Evolutionary conservation across 2,797 vertebrate genomes (phyloP), one percentile per base, ranked within the genome.

Genomic region (Pteropus rufus): DNA sequence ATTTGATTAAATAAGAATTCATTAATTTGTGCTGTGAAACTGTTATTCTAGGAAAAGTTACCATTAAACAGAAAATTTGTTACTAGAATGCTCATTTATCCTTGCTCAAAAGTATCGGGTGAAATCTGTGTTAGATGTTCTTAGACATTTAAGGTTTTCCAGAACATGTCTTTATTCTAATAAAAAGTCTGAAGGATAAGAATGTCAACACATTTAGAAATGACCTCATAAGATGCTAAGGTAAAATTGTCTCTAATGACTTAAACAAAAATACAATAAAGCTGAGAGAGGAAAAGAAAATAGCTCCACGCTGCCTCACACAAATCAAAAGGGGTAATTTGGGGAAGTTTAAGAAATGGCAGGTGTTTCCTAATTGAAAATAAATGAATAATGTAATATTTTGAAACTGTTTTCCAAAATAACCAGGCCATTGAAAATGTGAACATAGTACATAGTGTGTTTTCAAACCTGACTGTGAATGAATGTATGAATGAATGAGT

Each of bases 331-430:
- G 56, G 14, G 7, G 5, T 73, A 79, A 44, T 62, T 41, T 39
- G 77, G 82, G 21, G 10, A 81, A 67, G 5, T 62, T 8, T 77
- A 81, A 87, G 41, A 89, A 92, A 90, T 72, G 8, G 2, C n/a
- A 92, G 41, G 1, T 92, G 12, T 91, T 96, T 69, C n/a, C 29
- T 41, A 93, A 70, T 34, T 80, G 49, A 76, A 96, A 96, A 81
- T 79, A 81, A 88, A 86, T 84, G 16, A 93, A 69, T 34, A 91
- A 31, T 62, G 5, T 44, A 65, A 89, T 62, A 65, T 26, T 75
- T 3, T 56, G 5, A 80, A 70, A 70, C 3, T 79, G 1, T 77
- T 88, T 88, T 18, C 58, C 46, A 81, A 83, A 95, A 91, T 88
- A 41, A 80, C 46, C 36, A 83, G 41, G 14, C 39, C 24, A 83